Percentiles rank a stretch among this genome's conserved stretches.
Evolutionary conservation across 2,888 invertebrate genomes (phyloP).

Genomic region (Trisateles emortualis): DNA sequence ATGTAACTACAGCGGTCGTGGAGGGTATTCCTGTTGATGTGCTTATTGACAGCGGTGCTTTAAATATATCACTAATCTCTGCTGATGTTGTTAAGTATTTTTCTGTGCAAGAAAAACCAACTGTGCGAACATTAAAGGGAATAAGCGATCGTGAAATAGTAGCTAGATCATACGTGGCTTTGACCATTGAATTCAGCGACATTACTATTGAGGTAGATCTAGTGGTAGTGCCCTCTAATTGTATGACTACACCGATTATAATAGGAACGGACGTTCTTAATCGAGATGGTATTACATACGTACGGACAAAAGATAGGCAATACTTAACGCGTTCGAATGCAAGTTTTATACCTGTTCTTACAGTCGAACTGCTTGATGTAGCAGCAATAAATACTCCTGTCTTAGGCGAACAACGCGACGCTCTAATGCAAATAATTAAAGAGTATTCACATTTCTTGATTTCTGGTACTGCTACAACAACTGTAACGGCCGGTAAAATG

Average conservation of each 20-base stretch:
- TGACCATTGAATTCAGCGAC: not conserved
- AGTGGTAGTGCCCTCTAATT: not conserved
- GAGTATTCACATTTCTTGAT: not conserved
- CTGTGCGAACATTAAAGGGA: not conserved
- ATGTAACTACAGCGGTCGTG: not conserved
- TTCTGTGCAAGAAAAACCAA: not conserved
- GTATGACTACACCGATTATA: slow-evolving; percentile 5
- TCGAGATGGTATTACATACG: slow-evolving; percentile 1
- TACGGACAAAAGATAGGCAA: not conserved
- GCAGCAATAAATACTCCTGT: not conserved
- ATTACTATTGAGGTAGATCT: not conserved
- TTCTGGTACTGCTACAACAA: not conserved
- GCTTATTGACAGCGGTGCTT: no score
- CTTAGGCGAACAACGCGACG: not conserved
- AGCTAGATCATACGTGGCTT: not conserved
- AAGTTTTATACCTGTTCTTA: not conserved
- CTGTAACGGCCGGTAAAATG: not conserved
- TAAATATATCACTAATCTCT: not conserved
- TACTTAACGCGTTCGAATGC: not conserved
- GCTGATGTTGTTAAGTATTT: not conserved
- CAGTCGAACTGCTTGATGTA: not conserved
- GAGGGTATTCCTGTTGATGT: slow-evolving; percentile 11
- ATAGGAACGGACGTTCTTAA: slow-evolving; percentile 15
- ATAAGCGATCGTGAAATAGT: not conserved
- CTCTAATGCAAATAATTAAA: not conserved